phyloP scores from a whole-genome alignment of 2,797 vertebrate species.

The Sebastolobus alascanus region DNA sequence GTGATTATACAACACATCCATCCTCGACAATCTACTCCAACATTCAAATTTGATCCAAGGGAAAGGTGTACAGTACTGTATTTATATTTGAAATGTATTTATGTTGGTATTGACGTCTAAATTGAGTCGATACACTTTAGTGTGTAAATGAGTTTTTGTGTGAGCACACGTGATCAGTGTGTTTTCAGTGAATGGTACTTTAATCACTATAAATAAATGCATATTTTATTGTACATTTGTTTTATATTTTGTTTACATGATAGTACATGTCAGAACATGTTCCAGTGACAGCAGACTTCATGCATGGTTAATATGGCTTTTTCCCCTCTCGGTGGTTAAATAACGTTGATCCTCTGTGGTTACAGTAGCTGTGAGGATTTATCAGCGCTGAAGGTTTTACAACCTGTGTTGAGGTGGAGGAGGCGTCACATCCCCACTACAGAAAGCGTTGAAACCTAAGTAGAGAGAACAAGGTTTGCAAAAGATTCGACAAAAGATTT shows the following conservation, averaged over 20 bases:
- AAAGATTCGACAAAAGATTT: background rate
- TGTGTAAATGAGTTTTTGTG: slow-evolving; percentile 41
- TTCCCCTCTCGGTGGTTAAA: background rate
- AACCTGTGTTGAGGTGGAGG: background rate
- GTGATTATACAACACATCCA: slow-evolving; percentile 4
- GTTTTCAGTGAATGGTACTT: slow-evolving; percentile 65
- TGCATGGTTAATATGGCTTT: slow-evolving; percentile 10
- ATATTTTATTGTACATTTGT: slow-evolving; percentile 79
- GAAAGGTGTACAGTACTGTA: slow-evolving; percentile 66
- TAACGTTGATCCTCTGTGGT: background rate
- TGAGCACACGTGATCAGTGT: slow-evolving; percentile 39
- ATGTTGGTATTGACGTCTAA: slow-evolving; percentile 53
- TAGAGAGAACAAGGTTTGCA: background rate
- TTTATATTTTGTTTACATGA: slow-evolving; percentile 20
- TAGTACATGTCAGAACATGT: background rate
- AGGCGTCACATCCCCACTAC: slow-evolving; percentile 3
- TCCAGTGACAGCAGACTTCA: background rate
- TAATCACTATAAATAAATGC: slow-evolving; percentile 82
- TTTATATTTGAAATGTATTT: slow-evolving; percentile 72
- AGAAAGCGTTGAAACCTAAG: slow-evolving; percentile 40
- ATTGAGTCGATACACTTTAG: slow-evolving; percentile 19
- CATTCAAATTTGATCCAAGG: slow-evolving; percentile 29
- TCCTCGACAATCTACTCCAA: slow-evolving; percentile 59
- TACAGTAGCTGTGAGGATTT: background rate
- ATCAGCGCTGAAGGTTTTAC: background rate